Base-by-base conservation (phyloP, 2,888 invertebrate genomes). In the Petrolisthes manimaculis region DNA sequence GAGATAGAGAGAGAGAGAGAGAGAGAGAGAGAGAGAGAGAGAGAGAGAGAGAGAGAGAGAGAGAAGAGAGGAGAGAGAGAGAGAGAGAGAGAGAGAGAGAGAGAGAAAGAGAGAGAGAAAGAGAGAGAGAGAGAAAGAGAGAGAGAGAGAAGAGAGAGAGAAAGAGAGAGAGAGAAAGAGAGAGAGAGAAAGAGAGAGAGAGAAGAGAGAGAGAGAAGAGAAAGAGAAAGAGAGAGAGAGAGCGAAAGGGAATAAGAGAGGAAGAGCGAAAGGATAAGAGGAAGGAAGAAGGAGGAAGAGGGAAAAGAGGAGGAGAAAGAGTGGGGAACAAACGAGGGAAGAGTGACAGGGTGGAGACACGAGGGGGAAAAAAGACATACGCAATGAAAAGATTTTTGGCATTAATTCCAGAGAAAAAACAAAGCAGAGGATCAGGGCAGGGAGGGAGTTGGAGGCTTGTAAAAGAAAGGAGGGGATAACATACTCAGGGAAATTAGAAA, bases 281-380 rank as follows among this genome's bases (percentile, higher is more conserved):
- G n/a, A 55, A 80, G 80, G 55, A 53, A 83, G 56, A 83, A 55
- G 21, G 71, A 69, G 83, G 18, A 67, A 83, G 74, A 74, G 37
- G 51, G 53, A 74, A 24, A 53, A 12, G 37, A 53, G 24, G 37
- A 37, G 51, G 54, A 75, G 55, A 75, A 54, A 55, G 54, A 14
- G 37, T 37, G 37, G 55, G 54, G 53, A n/a, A 54, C n/a, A 84
- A 54, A 75, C 24, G n/a, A 69, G 51, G 56, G 21, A 51, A 84
- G 84, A 84, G 84, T 67, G 75, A 84, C 21, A 83, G 71, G 37
- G 83, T 51, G 83, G 67, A 54, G 53, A 37, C 24, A 37, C 67
- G 71, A 83, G 71, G 67, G 53, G 37, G 83, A 75, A 75, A 83
- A 67, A 75, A 67, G 24, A 37, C 8, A 24, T 51, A 69, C 51